These are phyloP conservation scores for Iguana delicatissima DNA, from an alignment of 2,797 vertebrate genomes.

Conservation along the genomic window DNA sequence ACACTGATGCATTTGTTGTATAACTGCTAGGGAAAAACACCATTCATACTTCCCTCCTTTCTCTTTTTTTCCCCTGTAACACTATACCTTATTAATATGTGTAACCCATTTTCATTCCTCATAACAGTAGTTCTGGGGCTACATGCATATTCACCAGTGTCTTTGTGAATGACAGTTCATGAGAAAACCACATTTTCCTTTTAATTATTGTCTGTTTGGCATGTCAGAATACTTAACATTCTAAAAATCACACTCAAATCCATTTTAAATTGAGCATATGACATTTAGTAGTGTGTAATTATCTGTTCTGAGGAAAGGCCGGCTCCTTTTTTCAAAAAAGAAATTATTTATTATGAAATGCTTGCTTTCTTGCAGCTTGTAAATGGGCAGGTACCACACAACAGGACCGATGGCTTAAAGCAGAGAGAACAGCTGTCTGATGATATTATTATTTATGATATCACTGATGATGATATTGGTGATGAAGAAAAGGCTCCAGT, in stretches of 20 bases:
- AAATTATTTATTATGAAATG: not conserved
- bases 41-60: not conserved
- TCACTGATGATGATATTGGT: constrained; percentile 85
- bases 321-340: not conserved
- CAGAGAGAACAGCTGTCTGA: constrained; percentile 86
- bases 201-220: not conserved
- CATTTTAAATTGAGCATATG: not conserved
- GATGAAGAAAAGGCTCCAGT: constrained; percentile 78
- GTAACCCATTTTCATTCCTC: not conserved
- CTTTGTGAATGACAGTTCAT: not conserved
- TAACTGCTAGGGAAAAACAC: not conserved
- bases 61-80: not conserved
- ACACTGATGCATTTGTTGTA: no score
- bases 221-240: not conserved
- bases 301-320: not conserved
- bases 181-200: not conserved
- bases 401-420: constrained; percentile 84
- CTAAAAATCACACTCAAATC: not conserved
- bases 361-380: constrained; percentile 26
- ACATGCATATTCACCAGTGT: not conserved
- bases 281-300: not conserved
- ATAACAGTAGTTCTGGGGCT: not conserved
- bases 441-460: constrained; percentile 94
- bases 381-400: constrained; percentile 84
- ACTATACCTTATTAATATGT: not conserved